Percentiles rank a stretch among this genome's conserved stretches.
Evolutionary conservation across 2,113 vertebrate species (phyloP).

Genomic region (Otis tarda): DNA sequence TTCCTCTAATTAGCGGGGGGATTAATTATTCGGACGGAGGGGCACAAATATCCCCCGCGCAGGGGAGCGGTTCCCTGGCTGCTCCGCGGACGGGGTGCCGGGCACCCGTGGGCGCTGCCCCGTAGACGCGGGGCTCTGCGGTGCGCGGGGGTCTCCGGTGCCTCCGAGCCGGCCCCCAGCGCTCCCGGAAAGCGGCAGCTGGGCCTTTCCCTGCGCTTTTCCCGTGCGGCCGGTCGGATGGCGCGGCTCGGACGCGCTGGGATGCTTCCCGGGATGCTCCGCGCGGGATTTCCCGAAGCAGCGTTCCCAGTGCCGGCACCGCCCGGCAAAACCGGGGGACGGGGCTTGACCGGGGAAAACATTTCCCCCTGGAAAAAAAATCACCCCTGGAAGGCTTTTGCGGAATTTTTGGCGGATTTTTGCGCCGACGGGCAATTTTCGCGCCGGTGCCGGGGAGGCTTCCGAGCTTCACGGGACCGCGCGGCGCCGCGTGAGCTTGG

Average conservation of each 20-base stretch:
- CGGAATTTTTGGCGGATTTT: not conserved
- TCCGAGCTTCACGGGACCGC: not conserved
- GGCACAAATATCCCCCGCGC: not conserved
- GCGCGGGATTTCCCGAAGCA: not conserved
- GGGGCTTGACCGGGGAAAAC: too few species aligned
- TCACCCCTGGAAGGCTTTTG: not conserved
- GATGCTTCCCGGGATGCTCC: not conserved
- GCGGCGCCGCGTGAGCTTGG: not conserved
- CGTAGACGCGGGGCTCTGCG: not conserved
- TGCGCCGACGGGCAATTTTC: not conserved
- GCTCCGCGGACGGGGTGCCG: too few species aligned
- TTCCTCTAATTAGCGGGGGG: conserved; percentile 13
- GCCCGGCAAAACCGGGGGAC: not conserved
- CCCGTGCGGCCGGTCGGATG: rapidly evolving
- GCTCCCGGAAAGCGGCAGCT: not conserved
- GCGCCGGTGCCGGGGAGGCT: not conserved
- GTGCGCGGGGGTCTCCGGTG: not conserved
- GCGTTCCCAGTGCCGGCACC: rapidly evolving
- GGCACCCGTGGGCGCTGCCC: not conserved
- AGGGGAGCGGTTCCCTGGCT: rapidly evolving
- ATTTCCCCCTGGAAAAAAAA: not conserved
- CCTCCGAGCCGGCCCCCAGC: not conserved
- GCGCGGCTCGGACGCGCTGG: not conserved
- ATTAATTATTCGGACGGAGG: not conserved
- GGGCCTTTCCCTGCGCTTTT: not conserved